phyloP scores from a whole-genome alignment of 2,888 invertebrate species.

The Polyploca ridens region DNA sequence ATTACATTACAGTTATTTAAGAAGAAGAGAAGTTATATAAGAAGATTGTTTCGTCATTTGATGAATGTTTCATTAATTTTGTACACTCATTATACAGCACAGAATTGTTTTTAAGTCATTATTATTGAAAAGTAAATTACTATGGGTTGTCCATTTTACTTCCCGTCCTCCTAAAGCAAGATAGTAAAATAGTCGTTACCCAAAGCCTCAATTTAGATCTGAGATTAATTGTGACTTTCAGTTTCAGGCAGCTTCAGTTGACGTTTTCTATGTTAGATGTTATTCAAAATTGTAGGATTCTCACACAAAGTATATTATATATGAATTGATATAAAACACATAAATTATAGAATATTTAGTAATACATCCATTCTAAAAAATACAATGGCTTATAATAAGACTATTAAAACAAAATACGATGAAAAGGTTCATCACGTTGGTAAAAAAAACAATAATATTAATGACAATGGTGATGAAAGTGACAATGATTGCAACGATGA shows the following conservation, averaged over 20 bases:
- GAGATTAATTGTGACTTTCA: slow-evolving; percentile 25
- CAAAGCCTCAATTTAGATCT: slow-evolving; percentile 41
- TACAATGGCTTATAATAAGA: no score
- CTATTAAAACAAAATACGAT: background rate
- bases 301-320: no score
- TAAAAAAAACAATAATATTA: background rate
- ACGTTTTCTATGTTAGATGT: background rate
- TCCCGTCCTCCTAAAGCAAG: slow-evolving; percentile 27
- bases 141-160: slow-evolving; percentile 18
- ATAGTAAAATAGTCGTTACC: slow-evolving; percentile 37
- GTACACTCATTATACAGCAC: no score
- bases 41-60: no score
- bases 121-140: background rate
- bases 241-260: background rate
- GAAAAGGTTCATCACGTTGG: background rate
- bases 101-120: background rate
- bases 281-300: background rate
- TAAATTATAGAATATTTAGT: no score
- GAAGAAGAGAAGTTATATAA: no score
- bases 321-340: no score
- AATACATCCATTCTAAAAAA: no score
- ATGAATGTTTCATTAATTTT: no score
- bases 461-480: background rate
- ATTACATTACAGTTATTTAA: no score
- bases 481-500: background rate